These are phyloP conservation scores for Euclidia mi DNA, from an alignment of 2,888 invertebrate genomes.

Conservation along the genomic window DNA sequence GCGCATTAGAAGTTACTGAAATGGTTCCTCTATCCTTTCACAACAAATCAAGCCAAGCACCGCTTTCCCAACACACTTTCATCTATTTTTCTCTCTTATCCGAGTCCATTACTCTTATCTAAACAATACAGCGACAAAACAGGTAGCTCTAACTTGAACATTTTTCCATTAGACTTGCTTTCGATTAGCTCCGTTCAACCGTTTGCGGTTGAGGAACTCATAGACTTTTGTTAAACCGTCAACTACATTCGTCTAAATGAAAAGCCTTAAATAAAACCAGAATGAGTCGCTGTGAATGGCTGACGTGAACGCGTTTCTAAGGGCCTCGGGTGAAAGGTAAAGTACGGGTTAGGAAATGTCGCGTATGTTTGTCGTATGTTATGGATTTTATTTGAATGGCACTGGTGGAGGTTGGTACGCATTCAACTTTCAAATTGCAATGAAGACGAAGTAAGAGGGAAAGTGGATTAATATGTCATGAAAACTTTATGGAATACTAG, in stretches of 20 bases:
- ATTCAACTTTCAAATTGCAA: neutral
- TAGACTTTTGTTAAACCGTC: too few relatives aligned
- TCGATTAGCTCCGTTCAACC: conserved; percentile 70
- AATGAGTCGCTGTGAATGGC: conserved; percentile 54
- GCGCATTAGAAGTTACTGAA: neutral
- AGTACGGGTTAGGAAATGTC: conserved; percentile 13
- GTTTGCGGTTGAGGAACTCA: too few relatives aligned
- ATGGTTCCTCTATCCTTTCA: neutral
- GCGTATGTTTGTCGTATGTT: conserved; percentile 7
- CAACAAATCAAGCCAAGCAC: neutral
- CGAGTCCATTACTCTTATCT: conserved; percentile 22
- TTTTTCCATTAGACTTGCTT: conserved; percentile 69
- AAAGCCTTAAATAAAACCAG: conserved; percentile 61
- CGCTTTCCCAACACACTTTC: conserved; percentile 3
- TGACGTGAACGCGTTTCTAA: conserved; percentile 50
- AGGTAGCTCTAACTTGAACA: conserved; percentile 38
- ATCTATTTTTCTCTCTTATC: conserved; percentile 4
- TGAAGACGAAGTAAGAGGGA: conserved; percentile 1
- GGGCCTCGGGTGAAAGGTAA: conserved; percentile 38
- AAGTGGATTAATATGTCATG: neutral
- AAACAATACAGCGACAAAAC: conserved; percentile 19
- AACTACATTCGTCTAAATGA: conserved; percentile 55
- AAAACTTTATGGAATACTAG: neutral
- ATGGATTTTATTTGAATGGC: conserved; percentile 2
- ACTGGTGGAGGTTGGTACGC: neutral